Percentiles rank a stretch among this genome's conserved stretches.
These are phyloP conservation scores for Stramonita haemastoma DNA, from an alignment of 2,888 invertebrate genomes.

Conservation along the genomic window DNA sequence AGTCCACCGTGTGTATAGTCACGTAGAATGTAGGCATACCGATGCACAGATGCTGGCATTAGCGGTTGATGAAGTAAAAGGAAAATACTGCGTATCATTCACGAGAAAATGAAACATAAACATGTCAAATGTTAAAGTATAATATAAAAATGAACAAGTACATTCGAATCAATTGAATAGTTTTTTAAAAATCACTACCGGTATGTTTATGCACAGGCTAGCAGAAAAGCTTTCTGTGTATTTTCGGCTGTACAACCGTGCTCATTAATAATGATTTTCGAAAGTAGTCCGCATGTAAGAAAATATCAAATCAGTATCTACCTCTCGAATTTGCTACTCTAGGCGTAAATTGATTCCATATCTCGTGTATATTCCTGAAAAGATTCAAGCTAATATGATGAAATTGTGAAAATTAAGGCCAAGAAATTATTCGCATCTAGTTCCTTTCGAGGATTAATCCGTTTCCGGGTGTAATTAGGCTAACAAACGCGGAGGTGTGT, in stretches of 20 bases:
- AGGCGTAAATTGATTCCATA: background rate
- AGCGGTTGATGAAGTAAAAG: too few relatives aligned
- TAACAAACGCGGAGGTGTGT: conserved; percentile 46
- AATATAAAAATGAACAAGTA: background rate
- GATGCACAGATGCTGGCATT: too few relatives aligned
- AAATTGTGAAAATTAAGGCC: background rate
- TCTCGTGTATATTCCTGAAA: background rate
- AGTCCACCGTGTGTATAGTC: too few relatives aligned
- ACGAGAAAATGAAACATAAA: background rate
- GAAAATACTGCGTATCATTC: background rate
- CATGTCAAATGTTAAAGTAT: background rate
- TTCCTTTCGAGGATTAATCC: conserved; percentile 28
- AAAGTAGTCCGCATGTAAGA: background rate
- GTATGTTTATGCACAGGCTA: background rate
- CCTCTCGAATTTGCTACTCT: background rate
- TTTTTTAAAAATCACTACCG: background rate
- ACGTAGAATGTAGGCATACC: too few relatives aligned
- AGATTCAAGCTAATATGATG: background rate
- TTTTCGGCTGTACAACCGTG: background rate
- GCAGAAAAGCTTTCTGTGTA: background rate
- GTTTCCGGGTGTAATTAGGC: conserved; percentile 38
- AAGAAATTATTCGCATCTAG: background rate
- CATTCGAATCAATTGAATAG: background rate
- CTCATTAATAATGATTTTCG: conserved; percentile 17
- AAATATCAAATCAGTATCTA: background rate